Base-by-base conservation (phyloP, 37 sponge, comb jelly and placozoan genomes). In the Oscarella lobularis region DNA sequence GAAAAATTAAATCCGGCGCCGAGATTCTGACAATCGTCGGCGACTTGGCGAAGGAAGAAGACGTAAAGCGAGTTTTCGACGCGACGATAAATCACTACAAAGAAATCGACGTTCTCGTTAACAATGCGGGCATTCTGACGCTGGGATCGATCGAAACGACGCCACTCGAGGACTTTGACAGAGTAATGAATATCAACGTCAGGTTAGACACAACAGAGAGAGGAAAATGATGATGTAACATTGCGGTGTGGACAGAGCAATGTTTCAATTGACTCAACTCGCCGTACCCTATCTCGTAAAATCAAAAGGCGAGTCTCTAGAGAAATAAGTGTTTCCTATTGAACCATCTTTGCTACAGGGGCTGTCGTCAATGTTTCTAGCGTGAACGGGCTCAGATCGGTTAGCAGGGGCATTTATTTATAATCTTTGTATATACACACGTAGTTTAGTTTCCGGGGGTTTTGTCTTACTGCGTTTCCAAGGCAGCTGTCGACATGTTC, bases 311-410 rank as follows among this genome's bases (percentile, higher is more conserved):
- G 60, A 9, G 60, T 27, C 60, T 27, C 9, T 20, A 14, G 20
- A 70, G 9, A 70, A 35, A 20, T 70, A 70, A 70, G 14, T 14
- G 20, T 70, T 70, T 70, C 14, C 35, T 70, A 9, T 35, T 27
- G 20, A 35, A 70, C 37, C 9, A 29, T 70, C 37, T n/a, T 31
- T 35, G 14, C 73, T 27, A 27, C 37, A 70, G 73, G 73, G 14
- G 31, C 73, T 27, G 27, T 70, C 73, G 73, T 70, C 37, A 70
- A 70, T 31, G 73, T 70, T 9, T 70, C 73, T 14, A 70, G 73
- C 27, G 73, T 70, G 31, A 20, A 70, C 27, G 73, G 73, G 29
- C 14, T 70, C 14, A 9, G 73, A 70, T 9, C 73, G 14, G 73
- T 70, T n/a, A 70, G 73, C 9, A 70, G 14, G 27, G 27, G 31